Evolutionary conservation across 92 coral and sea anemone genomes (phyloP), one percentile per base, ranked within the genome.

Genomic region (Galaxea fascicularis): DNA sequence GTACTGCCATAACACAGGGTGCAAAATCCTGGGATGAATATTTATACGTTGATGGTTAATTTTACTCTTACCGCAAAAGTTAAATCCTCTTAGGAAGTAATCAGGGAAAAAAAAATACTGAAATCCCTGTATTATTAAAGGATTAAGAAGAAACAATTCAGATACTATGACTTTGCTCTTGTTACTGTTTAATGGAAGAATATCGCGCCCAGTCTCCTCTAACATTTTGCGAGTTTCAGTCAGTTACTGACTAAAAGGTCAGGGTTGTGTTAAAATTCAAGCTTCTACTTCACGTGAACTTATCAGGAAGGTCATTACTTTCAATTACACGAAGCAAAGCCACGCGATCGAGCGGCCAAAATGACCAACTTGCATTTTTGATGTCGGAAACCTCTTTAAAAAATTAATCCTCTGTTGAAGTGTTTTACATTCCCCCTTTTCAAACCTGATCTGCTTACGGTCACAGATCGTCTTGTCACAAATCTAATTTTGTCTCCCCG

Each of bases 401-500:
- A 60, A 65, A 77, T 77, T 62, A 60, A 62, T 63, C 53, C 21
- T 59, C 30, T 45, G 82, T 13, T 77, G 82, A 59, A 77, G 82
- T 60, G 68, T 52, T 74, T 60, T 8, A 26, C 73, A 39, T 30
- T 18, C 47, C 63, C 53, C 8, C 62, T 41, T 60, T 16, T 59
- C 35, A 77, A 62, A 64, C 58, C 39, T 77, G 25, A 60, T 77
- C 71, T 35, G 47, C 65, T 77, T 79, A 74, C 41, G 84, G 84
- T 65, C 29, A 4, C 30, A 46, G 30, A 46, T 25, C 18, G 56
- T 47, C 27, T 49, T 65, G 58, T 45, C 4, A 4, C 64, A 56
- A 8, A 41, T 59, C 80, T 31, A 62, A 25, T 77, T 77, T 60
- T 24, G 21, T 22, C 16, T 76, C 80, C 16, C 16, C n/a, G n/a